phyloP scores from a whole-genome alignment of 2,797 vertebrate species.

The Sebastes reedi region DNA sequence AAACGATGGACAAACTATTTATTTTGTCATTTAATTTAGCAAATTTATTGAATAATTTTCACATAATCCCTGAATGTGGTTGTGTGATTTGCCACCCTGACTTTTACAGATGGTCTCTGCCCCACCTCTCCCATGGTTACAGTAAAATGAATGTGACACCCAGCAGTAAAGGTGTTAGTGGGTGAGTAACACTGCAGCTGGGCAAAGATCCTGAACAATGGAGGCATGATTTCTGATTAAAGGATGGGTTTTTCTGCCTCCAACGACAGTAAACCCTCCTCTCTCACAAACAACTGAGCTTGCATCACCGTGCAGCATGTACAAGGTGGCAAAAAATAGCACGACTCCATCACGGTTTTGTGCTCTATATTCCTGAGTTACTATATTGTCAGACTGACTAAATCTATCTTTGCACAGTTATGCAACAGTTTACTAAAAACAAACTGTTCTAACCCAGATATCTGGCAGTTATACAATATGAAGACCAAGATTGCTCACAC shows the following conservation, averaged over 20 bases:
- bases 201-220: background rate
- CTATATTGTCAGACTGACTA: constrained; percentile 42
- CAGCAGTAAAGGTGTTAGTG: background rate
- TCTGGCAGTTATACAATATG: constrained; percentile 61
- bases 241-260: background rate
- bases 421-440: constrained; percentile 65
- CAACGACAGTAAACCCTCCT: constrained; percentile 19
- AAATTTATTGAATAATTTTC: background rate
- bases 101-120: background rate
- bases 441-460: constrained; percentile 51
- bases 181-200: background rate
- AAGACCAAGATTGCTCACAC: constrained; percentile 1
- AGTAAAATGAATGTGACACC: constrained; percentile 12
- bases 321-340: constrained; percentile 34
- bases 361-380: constrained; percentile 29
- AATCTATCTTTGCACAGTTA: constrained; percentile 63
- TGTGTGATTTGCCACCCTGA: background rate
- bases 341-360: constrained; percentile 3
- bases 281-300: constrained; percentile 9
- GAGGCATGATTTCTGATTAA: background rate
- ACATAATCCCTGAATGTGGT: background rate
- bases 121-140: background rate
- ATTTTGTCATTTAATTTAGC: background rate
- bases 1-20: background rate
- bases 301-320: constrained; percentile 21